A percentile compares a stretch with the other conserved stretches of the same genome.
Conservation (phyloP, 1,140 invertebrate species). For the Andricus grossulariae region DNA sequence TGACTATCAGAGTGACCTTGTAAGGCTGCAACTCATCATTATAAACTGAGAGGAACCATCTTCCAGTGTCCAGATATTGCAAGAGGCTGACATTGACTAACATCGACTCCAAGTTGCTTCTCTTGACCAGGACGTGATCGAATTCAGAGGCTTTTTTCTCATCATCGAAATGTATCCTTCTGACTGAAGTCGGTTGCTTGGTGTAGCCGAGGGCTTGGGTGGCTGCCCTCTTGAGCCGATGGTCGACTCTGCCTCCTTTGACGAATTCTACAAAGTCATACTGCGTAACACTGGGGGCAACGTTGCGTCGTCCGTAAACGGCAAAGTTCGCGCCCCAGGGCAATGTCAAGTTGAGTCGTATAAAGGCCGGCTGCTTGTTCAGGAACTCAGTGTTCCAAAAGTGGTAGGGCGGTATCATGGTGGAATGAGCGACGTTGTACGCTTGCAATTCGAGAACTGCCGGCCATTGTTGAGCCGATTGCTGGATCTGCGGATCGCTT, state of each 20-base stretch:
- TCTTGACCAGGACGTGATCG: conserved; percentile 68
- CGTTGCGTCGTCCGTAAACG: conserved; percentile 93
- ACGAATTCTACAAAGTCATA: conserved; percentile 97
- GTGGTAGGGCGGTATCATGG: conserved; percentile 89
- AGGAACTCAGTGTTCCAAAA: conserved; percentile 95
- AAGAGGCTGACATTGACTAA: conserved; percentile 89
- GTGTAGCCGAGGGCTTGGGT: conserved; percentile 38
- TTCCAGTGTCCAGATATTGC: conserved; percentile 92
- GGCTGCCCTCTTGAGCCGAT: conserved; percentile 79
- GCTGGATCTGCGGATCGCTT: conserved; percentile 79
- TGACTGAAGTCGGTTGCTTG: not conserved
- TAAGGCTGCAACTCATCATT: conserved; percentile 94
- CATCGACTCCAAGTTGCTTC: conserved; percentile 80
- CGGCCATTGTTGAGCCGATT: conserved; percentile 86
- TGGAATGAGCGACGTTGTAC: conserved; percentile 87
- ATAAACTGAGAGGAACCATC: conserved; percentile 96
- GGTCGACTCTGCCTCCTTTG: conserved; percentile 87
- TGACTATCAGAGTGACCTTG: conserved; percentile 86
- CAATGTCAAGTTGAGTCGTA: conserved; percentile 92
- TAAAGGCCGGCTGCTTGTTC: conserved; percentile 91
- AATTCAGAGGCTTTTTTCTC: conserved; percentile 42
- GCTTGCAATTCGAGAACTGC: conserved; percentile 87
- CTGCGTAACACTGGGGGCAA: conserved; percentile 94
- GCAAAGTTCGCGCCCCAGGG: conserved; percentile 94
- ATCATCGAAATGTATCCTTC: not conserved